Evolutionary conservation across 2,113 vertebrate genomes (phyloP).

Genomic region (Phaethon lepturus): DNA sequence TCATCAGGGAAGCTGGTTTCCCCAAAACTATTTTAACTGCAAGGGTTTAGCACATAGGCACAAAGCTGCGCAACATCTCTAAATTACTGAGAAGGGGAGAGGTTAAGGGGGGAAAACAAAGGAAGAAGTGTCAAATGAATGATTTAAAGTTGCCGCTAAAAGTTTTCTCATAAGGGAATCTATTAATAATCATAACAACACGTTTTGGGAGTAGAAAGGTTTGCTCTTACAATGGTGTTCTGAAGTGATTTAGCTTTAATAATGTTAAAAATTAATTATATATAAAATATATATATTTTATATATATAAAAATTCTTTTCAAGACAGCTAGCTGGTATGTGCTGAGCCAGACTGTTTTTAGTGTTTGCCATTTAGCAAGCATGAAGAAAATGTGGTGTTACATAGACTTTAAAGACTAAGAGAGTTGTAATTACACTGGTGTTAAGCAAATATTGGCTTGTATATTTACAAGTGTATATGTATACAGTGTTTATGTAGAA

Average conservation of each 20-base stretch:
- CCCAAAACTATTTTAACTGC: neutral
- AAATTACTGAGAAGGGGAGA: neutral
- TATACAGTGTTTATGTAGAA: neutral
- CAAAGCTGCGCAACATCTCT: neutral
- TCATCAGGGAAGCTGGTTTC: neutral
- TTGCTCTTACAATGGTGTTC: neutral
- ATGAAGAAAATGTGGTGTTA: neutral
- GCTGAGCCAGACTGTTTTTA: neutral
- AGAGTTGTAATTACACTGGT: neutral
- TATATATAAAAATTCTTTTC: neutral
- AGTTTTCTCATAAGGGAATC: neutral
- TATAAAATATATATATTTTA: too few relatives aligned
- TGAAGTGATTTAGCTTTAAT: neutral
- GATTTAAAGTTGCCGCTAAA: neutral
- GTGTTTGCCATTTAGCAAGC: neutral
- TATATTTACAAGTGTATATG: neutral
- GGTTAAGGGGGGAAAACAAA: neutral
- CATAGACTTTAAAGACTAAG: neutral
- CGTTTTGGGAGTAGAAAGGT: neutral
- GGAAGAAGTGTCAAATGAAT: neutral
- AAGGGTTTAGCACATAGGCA: neutral
- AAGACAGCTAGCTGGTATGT: neutral
- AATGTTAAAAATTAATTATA: neutral
- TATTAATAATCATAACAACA: neutral
- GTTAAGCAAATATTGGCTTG: neutral